phyloP scores from a whole-genome alignment of 2,797 vertebrate genomes.

The Echeneis naucrates region DNA sequence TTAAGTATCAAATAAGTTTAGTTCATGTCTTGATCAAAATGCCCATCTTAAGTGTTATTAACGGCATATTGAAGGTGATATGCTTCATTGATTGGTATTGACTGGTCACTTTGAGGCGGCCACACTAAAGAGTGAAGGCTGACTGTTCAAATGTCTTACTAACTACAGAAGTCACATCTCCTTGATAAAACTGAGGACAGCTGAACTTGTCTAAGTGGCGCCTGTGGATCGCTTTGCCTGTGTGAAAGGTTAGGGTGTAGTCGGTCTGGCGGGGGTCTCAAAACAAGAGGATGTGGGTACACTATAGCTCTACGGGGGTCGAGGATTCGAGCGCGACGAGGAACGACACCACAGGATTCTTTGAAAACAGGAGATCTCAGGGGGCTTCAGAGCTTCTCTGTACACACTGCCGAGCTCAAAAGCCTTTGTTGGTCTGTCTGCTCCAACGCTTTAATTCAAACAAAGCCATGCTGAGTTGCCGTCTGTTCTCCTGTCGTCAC shows the following conservation, averaged over 20 bases:
- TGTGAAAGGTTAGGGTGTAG: constrained; percentile 38
- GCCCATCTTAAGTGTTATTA: no score
- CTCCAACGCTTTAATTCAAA: constrained; percentile 32
- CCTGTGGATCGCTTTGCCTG: constrained; percentile 13
- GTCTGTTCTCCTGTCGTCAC: constrained; percentile 6
- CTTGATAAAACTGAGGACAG: background rate
- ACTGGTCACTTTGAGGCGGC: background rate
- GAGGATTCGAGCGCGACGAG: constrained; percentile 60
- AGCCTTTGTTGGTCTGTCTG: constrained; percentile 60
- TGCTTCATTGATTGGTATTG: background rate
- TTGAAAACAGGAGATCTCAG: constrained; percentile 87
- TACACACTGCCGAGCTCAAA: constrained; percentile 15
- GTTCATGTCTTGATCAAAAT: background rate
- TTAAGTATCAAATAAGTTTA: background rate
- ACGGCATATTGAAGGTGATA: background rate
- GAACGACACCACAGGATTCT: constrained; percentile 83
- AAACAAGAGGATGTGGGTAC: constrained; percentile 83
- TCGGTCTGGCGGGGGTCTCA: constrained; percentile 71
- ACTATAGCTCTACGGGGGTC: constrained; percentile 68
- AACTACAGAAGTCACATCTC: background rate
- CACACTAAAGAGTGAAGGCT: background rate
- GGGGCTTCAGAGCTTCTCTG: constrained; percentile 71
- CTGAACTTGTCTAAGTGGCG: background rate
- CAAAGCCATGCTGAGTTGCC: background rate
- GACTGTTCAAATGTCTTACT: background rate